Evolutionary conservation across 2,113 vertebrate genomes (phyloP).

Genomic region (Zapornia atra): DNA sequence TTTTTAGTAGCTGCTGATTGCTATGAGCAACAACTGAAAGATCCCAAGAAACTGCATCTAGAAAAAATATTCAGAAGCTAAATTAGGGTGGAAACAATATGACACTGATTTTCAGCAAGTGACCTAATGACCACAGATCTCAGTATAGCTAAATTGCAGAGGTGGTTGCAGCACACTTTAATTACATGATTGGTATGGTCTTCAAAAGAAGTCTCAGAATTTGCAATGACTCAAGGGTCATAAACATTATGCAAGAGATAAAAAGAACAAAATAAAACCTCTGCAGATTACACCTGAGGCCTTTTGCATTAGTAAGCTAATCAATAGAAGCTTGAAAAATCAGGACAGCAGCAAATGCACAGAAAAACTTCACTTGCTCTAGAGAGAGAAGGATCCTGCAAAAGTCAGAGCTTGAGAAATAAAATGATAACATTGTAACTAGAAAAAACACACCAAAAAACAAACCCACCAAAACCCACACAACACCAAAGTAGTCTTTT

Average conservation of each 20-base stretch:
- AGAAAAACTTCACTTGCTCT: neutral
- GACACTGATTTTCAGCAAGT: neutral
- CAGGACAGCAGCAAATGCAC: neutral
- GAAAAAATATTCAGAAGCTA: neutral
- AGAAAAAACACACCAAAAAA: neutral
- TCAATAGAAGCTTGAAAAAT: conserved; percentile 22
- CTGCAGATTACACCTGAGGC: neutral
- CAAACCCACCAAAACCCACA: neutral
- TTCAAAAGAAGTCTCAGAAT: conserved; percentile 29
- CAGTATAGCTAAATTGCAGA: neutral
- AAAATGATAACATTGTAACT: neutral
- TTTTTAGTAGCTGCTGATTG: neutral
- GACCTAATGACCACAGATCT: neutral
- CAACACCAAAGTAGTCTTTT: neutral
- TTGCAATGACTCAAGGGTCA: neutral
- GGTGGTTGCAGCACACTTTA: neutral
- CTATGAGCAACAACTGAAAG: neutral
- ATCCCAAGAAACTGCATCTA: neutral
- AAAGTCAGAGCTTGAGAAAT: conserved; percentile 4
- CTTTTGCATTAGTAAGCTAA: conserved; percentile 11
- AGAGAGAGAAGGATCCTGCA: neutral
- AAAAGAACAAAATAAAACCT: conserved; percentile 11
- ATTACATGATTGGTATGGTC: neutral
- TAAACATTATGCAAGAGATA: neutral
- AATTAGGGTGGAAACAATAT: neutral